Evolutionary conservation across 1,140 invertebrate species (phyloP).

Genomic region (Drosophila miranda): DNA sequence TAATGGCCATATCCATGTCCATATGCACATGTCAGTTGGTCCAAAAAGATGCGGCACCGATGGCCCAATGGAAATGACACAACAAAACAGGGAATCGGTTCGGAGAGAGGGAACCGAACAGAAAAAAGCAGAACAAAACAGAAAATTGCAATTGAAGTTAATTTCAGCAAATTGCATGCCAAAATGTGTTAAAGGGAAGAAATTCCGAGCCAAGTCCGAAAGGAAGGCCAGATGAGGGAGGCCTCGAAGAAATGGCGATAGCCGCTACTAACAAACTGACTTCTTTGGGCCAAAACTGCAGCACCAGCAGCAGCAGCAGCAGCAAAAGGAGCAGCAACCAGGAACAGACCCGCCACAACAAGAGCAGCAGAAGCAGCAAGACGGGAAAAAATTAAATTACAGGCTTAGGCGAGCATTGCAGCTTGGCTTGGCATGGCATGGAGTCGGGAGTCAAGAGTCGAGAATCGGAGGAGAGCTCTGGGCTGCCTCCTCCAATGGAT

Average conservation of each 20-base stretch:
- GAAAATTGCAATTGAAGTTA: conserved; percentile 81
- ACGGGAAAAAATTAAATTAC: conserved; percentile 71
- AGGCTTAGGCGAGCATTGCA: conserved; percentile 66
- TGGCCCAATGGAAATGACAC: conserved; percentile 58
- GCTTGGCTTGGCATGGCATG: conserved; percentile 25
- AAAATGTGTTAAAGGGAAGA: conserved; percentile 82
- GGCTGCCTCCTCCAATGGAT: conserved; percentile 43
- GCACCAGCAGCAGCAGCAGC: conserved; percentile 22
- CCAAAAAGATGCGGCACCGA: conserved; percentile 66
- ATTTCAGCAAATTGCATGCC: conserved; percentile 82
- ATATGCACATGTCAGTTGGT: conserved; percentile 61
- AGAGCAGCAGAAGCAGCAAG: conserved; percentile 12
- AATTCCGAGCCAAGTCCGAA: conserved; percentile 40
- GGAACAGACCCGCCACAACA: conserved; percentile 1
- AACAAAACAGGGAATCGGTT: conserved; percentile 6
- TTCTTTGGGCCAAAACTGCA: conserved; percentile 43
- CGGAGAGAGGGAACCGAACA: conserved; percentile 11
- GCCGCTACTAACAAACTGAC: conserved; percentile 67
- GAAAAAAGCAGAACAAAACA: conserved; percentile 27
- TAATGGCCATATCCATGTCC: conserved; percentile 60
- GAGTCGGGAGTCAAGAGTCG: not conserved
- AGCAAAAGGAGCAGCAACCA: conserved; percentile 9
- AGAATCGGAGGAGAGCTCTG: conserved; percentile 32
- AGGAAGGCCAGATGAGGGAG: conserved; percentile 8
- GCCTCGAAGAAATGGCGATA: conserved; percentile 62